Evolutionary conservation across 2,113 vertebrate genomes (phyloP).

Genomic region (Cervus canadensis): DNA sequence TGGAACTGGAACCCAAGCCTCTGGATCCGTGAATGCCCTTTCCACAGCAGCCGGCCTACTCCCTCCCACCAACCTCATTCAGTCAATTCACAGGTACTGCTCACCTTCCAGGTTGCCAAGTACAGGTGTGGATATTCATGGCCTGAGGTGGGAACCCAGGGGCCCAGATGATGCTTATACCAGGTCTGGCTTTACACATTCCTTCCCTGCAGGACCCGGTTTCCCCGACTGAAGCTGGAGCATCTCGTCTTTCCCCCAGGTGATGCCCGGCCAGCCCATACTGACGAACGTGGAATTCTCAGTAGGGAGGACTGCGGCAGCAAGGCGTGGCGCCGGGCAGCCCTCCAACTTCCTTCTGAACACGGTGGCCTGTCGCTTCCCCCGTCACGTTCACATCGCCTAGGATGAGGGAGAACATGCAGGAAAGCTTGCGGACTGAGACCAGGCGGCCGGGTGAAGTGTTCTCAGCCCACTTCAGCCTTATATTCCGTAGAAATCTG

Average conservation of each 20-base stretch:
- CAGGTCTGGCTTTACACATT: neutral
- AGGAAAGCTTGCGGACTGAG: constrained; percentile 88
- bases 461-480: constrained; percentile 62
- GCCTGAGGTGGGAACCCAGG: neutral
- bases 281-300: neutral
- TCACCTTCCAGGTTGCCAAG: neutral
- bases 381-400: constrained; percentile 89
- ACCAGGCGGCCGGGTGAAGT: constrained; percentile 87
- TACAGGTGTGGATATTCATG: neutral
- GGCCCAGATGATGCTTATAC: neutral
- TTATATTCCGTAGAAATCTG: constrained; percentile 88
- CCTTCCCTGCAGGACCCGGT: neutral
- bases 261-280: neutral
- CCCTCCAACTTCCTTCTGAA: neutral
- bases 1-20: neutral
- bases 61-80: neutral
- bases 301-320: neutral
- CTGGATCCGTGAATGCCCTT: neutral
- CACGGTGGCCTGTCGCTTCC: constrained; percentile 79
- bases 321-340: neutral
- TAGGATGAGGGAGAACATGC: constrained; percentile 91
- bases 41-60: neutral
- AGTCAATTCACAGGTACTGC: neutral
- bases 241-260: neutral
- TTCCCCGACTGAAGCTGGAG: neutral